Evolutionary conservation across 2,797 vertebrate species (phyloP).

Genomic region (Mus spretus): DNA sequence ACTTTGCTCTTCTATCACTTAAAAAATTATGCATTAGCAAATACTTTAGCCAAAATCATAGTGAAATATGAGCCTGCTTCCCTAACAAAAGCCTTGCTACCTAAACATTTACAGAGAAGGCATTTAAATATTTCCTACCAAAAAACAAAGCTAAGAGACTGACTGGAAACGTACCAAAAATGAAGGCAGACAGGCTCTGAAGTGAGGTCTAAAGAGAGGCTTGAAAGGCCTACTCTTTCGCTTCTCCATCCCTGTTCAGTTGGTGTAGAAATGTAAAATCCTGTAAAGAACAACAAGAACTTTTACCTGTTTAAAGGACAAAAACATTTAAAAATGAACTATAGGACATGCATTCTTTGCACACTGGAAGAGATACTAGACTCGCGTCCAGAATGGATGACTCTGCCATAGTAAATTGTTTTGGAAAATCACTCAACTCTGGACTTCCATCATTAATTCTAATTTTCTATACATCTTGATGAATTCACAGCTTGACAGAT

Average conservation of each 20-base stretch:
- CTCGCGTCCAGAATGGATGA: neutral
- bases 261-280: conserved; percentile 94
- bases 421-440: neutral
- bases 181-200: conserved; percentile 90
- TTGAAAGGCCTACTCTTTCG: conserved; percentile 90
- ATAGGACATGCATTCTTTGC: neutral
- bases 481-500: neutral
- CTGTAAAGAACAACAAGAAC: conserved; percentile 84
- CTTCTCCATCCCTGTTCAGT: conserved; percentile 79
- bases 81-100: neutral
- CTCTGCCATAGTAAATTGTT: neutral
- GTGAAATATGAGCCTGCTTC: neutral
- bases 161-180: conserved; percentile 92
- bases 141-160: conserved; percentile 89
- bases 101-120: neutral
- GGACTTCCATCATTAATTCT: neutral
- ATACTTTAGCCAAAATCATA: neutral
- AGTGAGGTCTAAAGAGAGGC: conserved; percentile 88
- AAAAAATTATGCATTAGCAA: neutral
- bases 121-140: conserved; percentile 87
- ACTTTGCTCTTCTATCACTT: neutral
- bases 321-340: neutral
- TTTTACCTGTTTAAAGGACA: conserved; percentile 22
- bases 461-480: conserved; percentile 42
- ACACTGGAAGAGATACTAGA: neutral